phyloP scores from a whole-genome alignment of 2,113 vertebrate species.

The Porphyrio hochstetteri region DNA sequence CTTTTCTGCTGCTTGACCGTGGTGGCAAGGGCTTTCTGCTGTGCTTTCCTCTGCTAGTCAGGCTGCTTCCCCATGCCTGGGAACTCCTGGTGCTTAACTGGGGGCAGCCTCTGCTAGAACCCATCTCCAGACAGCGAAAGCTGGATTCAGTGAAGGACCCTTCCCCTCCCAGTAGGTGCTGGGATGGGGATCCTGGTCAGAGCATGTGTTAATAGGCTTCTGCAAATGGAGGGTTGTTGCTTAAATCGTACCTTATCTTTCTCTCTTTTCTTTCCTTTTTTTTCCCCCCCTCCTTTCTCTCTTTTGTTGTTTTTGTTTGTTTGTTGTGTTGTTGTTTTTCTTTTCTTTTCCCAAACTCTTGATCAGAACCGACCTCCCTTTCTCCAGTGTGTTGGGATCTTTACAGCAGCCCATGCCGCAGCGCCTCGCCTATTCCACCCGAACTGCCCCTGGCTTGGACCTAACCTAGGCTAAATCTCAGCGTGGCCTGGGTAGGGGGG shows the following conservation, averaged over 20 bases:
- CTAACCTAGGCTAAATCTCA: conserved; percentile 73
- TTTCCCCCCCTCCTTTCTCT: background rate
- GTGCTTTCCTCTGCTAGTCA: rapidly evolving
- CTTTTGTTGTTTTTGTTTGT: background rate
- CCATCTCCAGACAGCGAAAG: background rate
- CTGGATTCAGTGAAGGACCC: background rate
- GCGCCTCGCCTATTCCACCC: conserved; percentile 23
- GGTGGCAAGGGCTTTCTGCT: background rate
- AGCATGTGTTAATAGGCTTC: background rate
- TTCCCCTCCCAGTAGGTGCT: background rate
- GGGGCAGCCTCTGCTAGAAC: background rate
- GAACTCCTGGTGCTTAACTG: background rate
- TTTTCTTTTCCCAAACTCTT: background rate
- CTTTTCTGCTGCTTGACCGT: background rate
- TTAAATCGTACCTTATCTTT: conserved; percentile 66
- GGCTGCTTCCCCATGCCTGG: background rate
- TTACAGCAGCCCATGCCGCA: conserved; percentile 68
- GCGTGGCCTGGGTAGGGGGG: conserved; percentile 58
- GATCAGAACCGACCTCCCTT: conserved; percentile 67
- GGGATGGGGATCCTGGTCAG: background rate
- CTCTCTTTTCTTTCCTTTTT: conserved; percentile 56
- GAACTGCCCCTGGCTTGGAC: conserved; percentile 45
- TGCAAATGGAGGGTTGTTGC: background rate
- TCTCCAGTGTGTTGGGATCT: conserved; percentile 62
- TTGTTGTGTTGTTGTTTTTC: background rate